Base-by-base conservation (phyloP, 37 sponge, comb jelly and placozoan species). In the Beroe ovata region DNA sequence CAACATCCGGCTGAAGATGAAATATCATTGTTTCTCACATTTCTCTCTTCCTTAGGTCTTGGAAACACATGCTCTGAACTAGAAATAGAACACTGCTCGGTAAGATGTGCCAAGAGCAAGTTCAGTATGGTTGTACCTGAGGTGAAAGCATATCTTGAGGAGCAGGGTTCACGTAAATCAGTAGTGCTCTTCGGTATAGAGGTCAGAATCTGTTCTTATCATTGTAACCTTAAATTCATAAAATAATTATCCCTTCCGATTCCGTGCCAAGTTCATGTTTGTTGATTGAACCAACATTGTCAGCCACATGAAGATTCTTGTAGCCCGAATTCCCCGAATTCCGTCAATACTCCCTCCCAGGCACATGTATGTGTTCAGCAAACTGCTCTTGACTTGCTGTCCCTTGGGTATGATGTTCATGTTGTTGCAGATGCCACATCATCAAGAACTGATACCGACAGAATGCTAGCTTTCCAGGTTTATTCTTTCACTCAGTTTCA, bases 101-200 rank as follows among this genome's bases (percentile, higher is more conserved):
- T 66, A 42, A 94, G 94, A 33, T 92, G 94, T 36, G 26, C 88
- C 25, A 99, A 99, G 88, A 99, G 96, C 8, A 71, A 93, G 37
- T 99, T 99, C 91, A 96, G 96, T 35, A 99, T 99, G 99, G 91
- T 95, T 0, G 64, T 94, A 20, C 95, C 94, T 1, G 94, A 93
- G 20, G 96, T 96, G 34, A 92, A 91, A 22, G 90, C 93, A 3
- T 64, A 92, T 0, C 60, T 99, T 71, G 60, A 91, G 21, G 34
- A 89, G 0, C 90, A 92, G 0, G 35, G 69, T 26, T 26, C 90
- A 3, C 62, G 94, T 20, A 93, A 99, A 35, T 91, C 95, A 29
- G 93, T 99, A 18, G 96, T 99, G 0, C 81, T 99, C n/a, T 94
- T 96, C 91, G 99, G 99, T 0, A 99, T 99, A 41, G 99, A 99